Base-by-base conservation (phyloP, 2,797 vertebrate species). In the Clarias laeviceps region DNA sequence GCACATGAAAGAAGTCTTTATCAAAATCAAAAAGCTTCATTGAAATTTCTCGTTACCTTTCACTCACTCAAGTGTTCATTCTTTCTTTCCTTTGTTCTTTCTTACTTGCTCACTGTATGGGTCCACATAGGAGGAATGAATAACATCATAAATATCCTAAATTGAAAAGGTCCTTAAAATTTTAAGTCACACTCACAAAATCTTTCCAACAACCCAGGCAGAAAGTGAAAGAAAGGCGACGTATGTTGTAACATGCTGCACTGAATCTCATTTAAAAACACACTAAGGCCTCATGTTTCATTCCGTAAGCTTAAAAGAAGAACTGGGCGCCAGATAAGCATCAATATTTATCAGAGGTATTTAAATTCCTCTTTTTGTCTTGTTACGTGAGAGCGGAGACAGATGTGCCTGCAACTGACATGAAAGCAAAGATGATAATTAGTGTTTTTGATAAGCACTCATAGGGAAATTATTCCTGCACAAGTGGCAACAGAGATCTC, bases 311-410 rank as follows among this genome's bases (percentile, higher is more conserved):
- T 85, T 86, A 85, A 91, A 93, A 87, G 80, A 86, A 70, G 74
- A 85, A 76, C 87, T 87, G 85, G 88, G 90, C 78, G 90, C 88
- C 84, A 73, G 90, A 90, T 89, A 87, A 87, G 82, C 92, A 92
- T 93, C 87, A 88, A 92, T 92, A 93, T 92, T 91, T 88, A 93
- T 93, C 84, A 89, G 90, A 91, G 86, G 56, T 84, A 86, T 86
- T 66, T 80, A 66, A 85, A 91, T 89, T 91, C 79, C 27, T 27
- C 73, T 90, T 78, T 90, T 82, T 79, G 82, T 88, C 22, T 86
- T 85, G 91, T 91, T 90, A 86, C 84, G 54, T 87, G 85, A 89
- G 70, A 86, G 85, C 89, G 69, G 85, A 84, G 74, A 88, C 89
- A 89, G 87, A 90, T 88, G 89, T 86, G 87, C 78, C 80, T 91